A percentile compares a stretch with the other conserved stretches of the same genome.
These are phyloP conservation scores for Aplysina aerophoba DNA, from an alignment of 37 sponge, comb jelly and placozoan species.

Conservation along the genomic window DNA sequence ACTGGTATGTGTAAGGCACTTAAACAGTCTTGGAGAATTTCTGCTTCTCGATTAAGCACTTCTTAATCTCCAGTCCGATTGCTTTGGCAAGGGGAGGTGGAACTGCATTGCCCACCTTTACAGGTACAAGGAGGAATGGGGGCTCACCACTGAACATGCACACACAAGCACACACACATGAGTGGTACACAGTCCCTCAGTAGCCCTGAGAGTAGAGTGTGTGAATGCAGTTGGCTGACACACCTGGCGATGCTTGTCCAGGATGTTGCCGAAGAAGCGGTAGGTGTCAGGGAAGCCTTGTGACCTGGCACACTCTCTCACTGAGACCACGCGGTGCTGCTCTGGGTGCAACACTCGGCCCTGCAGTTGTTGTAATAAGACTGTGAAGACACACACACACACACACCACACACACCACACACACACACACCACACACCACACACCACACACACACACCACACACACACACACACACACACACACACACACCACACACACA, in stretches of 20 bases:
- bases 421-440: no score
- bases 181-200: background rate
- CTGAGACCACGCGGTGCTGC: conserved; percentile 91
- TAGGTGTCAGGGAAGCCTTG: conserved; percentile 93
- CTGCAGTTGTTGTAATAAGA: no score
- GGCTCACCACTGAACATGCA: background rate
- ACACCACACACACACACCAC: no score
- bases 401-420: no score
- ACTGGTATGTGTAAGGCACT: no score
- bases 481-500: no score
- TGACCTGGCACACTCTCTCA: conserved; percentile 93
- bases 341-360: conserved; percentile 95
- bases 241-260: conserved; percentile 90
- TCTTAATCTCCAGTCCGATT: conserved; percentile 86
- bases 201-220: background rate
- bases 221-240: no score
- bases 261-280: conserved; percentile 85
- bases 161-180: background rate
- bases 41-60: background rate
- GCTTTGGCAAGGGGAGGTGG: conserved; percentile 92
- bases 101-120: conserved; percentile 93
- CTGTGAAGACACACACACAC: no score
- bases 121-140: background rate
- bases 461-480: no score
- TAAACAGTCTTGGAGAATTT: background rate